Conservation (phyloP, 2,113 vertebrate species). For the Leptocoma aspasia region DNA sequence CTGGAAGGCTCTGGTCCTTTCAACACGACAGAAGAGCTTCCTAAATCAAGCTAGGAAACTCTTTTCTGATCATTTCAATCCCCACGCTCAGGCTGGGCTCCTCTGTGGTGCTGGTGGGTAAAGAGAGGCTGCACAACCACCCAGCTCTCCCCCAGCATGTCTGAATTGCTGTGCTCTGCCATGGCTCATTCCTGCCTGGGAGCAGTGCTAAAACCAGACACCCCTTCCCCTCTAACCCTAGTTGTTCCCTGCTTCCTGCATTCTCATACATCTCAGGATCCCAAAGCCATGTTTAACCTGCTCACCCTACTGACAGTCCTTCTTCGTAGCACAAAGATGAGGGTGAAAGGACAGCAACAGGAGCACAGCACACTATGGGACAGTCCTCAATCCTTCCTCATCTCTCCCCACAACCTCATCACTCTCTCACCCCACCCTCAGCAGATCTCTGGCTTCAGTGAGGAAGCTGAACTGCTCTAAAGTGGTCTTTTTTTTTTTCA, state of each 20-base stretch:
- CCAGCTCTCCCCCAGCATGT: neutral
- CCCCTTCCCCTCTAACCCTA: neutral
- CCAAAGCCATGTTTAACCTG: neutral
- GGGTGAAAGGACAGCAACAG: neutral
- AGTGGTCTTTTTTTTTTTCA: too few species aligned
- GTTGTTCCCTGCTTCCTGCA: neutral
- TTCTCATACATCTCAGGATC: neutral
- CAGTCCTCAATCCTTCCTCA: neutral
- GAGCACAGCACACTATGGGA: neutral
- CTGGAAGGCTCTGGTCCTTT: neutral
- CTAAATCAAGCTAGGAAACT: neutral
- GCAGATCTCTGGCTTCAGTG: neutral
- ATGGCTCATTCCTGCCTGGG: neutral
- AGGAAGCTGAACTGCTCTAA: neutral
- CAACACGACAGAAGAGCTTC: neutral
- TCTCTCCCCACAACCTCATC: neutral
- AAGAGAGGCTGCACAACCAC: neutral
- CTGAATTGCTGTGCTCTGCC: neutral
- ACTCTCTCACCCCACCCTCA: rapidly evolving
- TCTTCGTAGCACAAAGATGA: too few species aligned
- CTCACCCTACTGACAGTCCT: neutral
- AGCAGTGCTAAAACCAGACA: neutral
- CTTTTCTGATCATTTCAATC: neutral
- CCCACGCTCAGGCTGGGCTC: neutral
- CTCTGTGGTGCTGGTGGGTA: neutral